Base-by-base conservation (phyloP, 2,888 invertebrate species). In the Cistogaster globosa region DNA sequence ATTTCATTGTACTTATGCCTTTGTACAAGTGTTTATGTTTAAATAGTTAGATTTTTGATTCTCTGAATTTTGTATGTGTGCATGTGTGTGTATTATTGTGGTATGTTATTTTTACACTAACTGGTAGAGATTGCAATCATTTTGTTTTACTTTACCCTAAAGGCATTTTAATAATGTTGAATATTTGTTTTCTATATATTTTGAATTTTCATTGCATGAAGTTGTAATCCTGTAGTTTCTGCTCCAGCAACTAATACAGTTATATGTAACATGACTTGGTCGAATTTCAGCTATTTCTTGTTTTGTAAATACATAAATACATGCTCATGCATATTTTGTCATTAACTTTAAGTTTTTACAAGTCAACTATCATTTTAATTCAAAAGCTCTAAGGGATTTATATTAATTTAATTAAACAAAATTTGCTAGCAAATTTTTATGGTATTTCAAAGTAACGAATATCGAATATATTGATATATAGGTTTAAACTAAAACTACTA, bases 121-220 rank as follows among this genome's bases (percentile, higher is more conserved):
- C 72, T 68, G 76, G 57, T 63, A 42, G 53, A 62, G 65, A 48
- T 38, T 69, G 69, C 20, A 80, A 63, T 51, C 48, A 75, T 57
- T 84, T 75, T 80, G 71, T 53, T 48, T 72, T 60, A 76, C 74
- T 81, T 83, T 74, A 63, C 51, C 81, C 84, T 32, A 45, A 81
- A 81, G 84, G 84, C 81, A 84, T 84, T 84, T 84, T 84, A 84
- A 82, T 84, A 84, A 81, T 84, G 67, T 78, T 74, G 68, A 74
- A 63, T 84, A 81, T 84, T 84, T 84, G 81, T 63, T 83, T 68
- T 67, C 60, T 74, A 67, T 67, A 65, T 80, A 42, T 42, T 42
- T 42, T 12, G 42, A 12, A 42, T 42, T 42, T 42, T 42, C 7
- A 36, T 55, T 68, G 62, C 57, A 45, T 6, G 14, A 48, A 42